Percentiles rank a stretch among this genome's conserved stretches.
Evolutionary conservation across 1,140 invertebrate genomes (phyloP).

Genomic region (Plectrocnemia conspersa): DNA sequence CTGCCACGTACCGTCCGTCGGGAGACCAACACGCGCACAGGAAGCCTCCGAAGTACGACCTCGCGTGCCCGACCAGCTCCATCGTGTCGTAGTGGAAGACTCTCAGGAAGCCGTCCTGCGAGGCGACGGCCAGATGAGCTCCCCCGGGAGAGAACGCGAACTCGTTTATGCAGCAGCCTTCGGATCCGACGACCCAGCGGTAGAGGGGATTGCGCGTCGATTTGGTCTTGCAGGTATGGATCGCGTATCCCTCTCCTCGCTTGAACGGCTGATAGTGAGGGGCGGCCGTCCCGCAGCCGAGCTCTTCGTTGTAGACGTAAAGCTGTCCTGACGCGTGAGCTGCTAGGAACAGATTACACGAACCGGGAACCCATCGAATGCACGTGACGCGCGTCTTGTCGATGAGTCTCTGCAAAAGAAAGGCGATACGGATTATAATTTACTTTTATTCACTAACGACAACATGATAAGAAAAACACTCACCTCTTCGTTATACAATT

Average conservation of each 20-base stretch:
- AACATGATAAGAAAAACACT: constrained; percentile 33
- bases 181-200: constrained; percentile 78
- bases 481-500: constrained; percentile 98
- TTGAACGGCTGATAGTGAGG: constrained; percentile 94
- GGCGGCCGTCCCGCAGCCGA: constrained; percentile 76
- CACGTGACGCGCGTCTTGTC: constrained; percentile 99
- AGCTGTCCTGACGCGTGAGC: constrained; percentile 95
- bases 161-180: constrained; percentile 86
- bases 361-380: constrained; percentile 94
- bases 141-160: constrained; percentile 96
- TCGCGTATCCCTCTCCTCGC: constrained; percentile 87
- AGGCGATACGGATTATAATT: constrained; percentile 23
- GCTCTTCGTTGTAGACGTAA: constrained; percentile 96
- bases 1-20: constrained; percentile 91
- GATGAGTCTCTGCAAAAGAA: constrained; percentile 79
- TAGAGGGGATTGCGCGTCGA: constrained; percentile 93
- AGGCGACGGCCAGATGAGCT: constrained; percentile 85
- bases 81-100: constrained; percentile 97
- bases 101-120: constrained; percentile 93
- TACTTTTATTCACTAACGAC: background rate
- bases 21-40: constrained; percentile 97
- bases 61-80: constrained; percentile 85
- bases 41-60: constrained; percentile 96
- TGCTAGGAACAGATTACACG: constrained; percentile 87
- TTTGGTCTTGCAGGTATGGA: constrained; percentile 95